Base-by-base conservation (phyloP, 1,140 invertebrate genomes). In the Drosophila pectinifera region DNA sequence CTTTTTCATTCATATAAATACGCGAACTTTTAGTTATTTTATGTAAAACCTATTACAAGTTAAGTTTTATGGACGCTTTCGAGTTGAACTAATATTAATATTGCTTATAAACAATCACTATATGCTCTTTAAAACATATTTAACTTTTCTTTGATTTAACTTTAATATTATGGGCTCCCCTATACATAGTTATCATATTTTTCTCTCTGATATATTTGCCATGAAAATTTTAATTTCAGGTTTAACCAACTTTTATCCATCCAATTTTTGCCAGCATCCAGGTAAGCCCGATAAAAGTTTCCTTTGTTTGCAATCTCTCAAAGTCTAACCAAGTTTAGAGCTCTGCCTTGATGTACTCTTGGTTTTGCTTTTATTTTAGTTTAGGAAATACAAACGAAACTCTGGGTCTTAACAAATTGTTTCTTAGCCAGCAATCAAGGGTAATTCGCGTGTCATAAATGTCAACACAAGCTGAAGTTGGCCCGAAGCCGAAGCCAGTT, bases 401-500 rank as follows among this genome's bases (percentile, higher is more conserved):
- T 51, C 36, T 26, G n/a, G 20, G 13, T 20, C 10, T 18, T 14
- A 22, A 14, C n/a, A 72, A 54, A 28, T 54, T 62, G 24, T 31
- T 41, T 22, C 34, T 48, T 31, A 39, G 7, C 61, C 18, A n/a
- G 48, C 42, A 78, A 73, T 39, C 36, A 45, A 69, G 45, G 41
- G 18, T 34, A 83, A 70, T 69, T 69, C 58, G 39, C 62, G 49
- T 57, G 38, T 45, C 46, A 62, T 58, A 55, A 68, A 79, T 62
- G 36, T 28, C n/a, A 42, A 46, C 56, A 58, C 26, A 55, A 22
- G 28, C 14, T 16, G 11, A 49, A 26, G 38, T 54, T 73, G 20
- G 13, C 26, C 18, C 28, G 3, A 58, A 31, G 38, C 24, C 46
- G 45, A 20, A 62, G 56, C 36, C 42, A 57, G 54, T 39, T 59